Percentiles rank a stretch among this genome's conserved stretches.
phyloP scores from a whole-genome alignment of 1,140 invertebrate species.

The Campoletis sonorensis region DNA sequence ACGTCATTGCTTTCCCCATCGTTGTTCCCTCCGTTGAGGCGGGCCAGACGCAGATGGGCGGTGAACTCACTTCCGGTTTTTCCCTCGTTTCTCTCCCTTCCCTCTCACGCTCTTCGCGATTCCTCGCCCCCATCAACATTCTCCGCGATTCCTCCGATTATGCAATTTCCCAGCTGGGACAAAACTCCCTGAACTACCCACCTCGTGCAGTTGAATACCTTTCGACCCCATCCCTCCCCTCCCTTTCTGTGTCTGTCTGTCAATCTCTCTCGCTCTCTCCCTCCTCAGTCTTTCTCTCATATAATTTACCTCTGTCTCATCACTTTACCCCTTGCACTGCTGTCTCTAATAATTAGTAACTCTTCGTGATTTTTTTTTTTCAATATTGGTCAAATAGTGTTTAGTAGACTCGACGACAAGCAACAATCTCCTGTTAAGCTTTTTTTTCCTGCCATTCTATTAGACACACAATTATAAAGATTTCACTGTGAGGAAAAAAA shows the following conservation, averaged over 20 bases:
- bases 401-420: background rate
- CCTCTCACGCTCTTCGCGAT: constrained; percentile 28
- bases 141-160: constrained; percentile 39
- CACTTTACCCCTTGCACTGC: background rate
- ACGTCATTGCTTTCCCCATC: background rate
- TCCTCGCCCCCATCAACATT: background rate
- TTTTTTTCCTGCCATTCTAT: background rate
- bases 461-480: background rate
- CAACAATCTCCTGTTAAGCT: background rate
- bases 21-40: constrained; percentile 5
- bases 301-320: background rate
- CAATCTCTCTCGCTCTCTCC: background rate
- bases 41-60: constrained; percentile 64
- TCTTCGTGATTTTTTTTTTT: background rate
- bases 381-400: background rate
- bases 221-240: background rate
- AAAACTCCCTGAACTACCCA: background rate
- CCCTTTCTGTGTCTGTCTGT: background rate
- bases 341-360: background rate
- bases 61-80: constrained; percentile 69
- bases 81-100: constrained; percentile 7
- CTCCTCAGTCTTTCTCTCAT: background rate
- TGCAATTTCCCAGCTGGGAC: constrained; percentile 23
- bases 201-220: background rate
- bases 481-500: background rate